Percentiles rank a stretch among this genome's conserved stretches.
These are phyloP conservation scores for Thalassarche chlororhynchos DNA, from an alignment of 2,113 vertebrate species.

Conservation along the genomic window DNA sequence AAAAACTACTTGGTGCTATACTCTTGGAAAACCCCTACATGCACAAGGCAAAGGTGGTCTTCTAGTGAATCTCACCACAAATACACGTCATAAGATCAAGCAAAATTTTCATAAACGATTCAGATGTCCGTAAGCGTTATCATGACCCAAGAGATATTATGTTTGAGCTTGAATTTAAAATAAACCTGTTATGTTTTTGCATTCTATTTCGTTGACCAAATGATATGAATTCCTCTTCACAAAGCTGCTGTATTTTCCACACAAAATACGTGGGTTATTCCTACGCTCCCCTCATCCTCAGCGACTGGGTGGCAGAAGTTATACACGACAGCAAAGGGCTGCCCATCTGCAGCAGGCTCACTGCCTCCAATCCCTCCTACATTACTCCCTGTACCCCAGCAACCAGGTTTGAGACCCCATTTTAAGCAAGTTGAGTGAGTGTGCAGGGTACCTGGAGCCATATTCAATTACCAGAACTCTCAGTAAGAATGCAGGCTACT, in stretches of 20 bases:
- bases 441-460: neutral
- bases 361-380: neutral
- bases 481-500: neutral
- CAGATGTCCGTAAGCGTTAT: neutral
- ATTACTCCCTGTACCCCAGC: neutral
- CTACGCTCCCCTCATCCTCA: neutral
- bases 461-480: neutral
- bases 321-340: rapidly evolving
- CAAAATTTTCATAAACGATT: neutral
- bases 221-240: neutral
- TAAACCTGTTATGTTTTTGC: conserved; percentile 24
- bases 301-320: neutral
- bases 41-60: neutral
- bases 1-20: neutral
- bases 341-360: neutral
- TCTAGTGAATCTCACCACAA: neutral
- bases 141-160: neutral
- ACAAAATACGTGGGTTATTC: neutral
- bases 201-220: neutral
- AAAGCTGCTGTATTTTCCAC: neutral
- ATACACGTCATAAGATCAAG: neutral
- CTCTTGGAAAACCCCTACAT: neutral
- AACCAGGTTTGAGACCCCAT: neutral
- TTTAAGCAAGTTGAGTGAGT: neutral
- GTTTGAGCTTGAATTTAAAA: conserved; percentile 32